Percentiles rank a stretch among this genome's conserved stretches.
Conservation (phyloP, 1,140 invertebrate genomes). For the Diachasmimorpha longicaudata region DNA sequence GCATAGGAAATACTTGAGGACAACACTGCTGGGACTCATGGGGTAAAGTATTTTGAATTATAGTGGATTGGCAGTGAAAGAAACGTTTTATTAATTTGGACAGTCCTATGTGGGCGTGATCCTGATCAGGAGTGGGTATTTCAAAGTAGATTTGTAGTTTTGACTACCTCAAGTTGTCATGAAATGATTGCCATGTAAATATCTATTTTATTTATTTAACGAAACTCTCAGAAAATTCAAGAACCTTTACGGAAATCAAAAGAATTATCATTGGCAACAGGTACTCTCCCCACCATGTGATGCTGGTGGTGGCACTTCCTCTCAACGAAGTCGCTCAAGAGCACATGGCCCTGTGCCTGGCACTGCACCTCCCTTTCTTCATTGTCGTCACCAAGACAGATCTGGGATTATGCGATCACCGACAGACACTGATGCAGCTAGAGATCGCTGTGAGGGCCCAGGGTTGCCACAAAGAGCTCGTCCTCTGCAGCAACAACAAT, state of each 20-base stretch:
- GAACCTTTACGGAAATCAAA: no score
- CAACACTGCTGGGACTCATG: conserved; percentile 92
- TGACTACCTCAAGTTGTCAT: no score
- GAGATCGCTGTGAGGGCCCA: conserved; percentile 69
- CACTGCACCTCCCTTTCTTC: conserved; percentile 88
- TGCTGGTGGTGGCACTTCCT: conserved; percentile 79
- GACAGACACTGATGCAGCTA: conserved; percentile 68
- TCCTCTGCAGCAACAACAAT: conserved; percentile 76
- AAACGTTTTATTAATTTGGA: no score
- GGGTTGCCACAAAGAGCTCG: conserved; percentile 73
- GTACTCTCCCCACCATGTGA: conserved; percentile 93
- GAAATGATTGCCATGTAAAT: no score
- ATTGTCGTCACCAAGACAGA: conserved; percentile 92
- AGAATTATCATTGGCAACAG: no score
- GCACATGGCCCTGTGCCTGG: conserved; percentile 83
- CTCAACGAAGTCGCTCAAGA: conserved; percentile 69
- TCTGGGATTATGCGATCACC: conserved; percentile 63
- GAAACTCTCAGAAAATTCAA: no score
- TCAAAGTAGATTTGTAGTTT: no score
- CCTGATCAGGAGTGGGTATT: no score
- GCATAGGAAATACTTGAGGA: conserved; percentile 94
- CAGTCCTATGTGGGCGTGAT: no score
- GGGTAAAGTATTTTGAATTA: conserved; percentile 32
- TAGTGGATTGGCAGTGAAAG: no score
- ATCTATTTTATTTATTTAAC: no score